Percentiles rank a stretch among this genome's conserved stretches.
Conservation (phyloP, 2,797 vertebrate genomes). For the Sebastes matsubarae region DNA sequence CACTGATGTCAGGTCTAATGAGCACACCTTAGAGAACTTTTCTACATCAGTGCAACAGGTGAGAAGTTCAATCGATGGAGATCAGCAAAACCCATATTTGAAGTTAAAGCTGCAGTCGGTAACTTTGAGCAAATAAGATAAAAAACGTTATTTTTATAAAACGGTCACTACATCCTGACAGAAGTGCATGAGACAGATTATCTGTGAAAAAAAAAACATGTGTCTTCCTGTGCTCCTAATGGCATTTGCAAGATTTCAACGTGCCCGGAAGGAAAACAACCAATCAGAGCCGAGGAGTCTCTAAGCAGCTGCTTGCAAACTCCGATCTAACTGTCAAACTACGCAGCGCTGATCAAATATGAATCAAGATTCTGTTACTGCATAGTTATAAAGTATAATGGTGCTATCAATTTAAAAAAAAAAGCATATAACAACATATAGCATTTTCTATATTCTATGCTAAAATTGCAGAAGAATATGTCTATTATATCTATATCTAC, state of each 20-base stretch:
- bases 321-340: no score
- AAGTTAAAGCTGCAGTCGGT: background rate
- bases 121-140: background rate
- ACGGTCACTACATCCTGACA: background rate
- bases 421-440: background rate
- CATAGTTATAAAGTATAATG: background rate
- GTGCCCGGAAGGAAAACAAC: background rate
- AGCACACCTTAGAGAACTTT: background rate
- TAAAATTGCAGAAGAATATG: background rate
- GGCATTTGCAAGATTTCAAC: rapidly evolving
- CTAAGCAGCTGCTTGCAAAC: background rate
- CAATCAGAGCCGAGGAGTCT: background rate
- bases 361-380: background rate
- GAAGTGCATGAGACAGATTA: background rate
- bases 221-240: no score
- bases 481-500: background rate
- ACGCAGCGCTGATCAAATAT: background rate
- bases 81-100: background rate
- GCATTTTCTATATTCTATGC: background rate
- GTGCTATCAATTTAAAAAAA: background rate
- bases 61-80: background rate
- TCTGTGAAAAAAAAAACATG: no score
- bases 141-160: background rate
- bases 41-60: background rate
- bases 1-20: background rate